Percentiles rank a stretch among this genome's conserved stretches.
Evolutionary conservation across 2,888 invertebrate genomes (phyloP).

Genomic region (Boloria euphrosyne): DNA sequence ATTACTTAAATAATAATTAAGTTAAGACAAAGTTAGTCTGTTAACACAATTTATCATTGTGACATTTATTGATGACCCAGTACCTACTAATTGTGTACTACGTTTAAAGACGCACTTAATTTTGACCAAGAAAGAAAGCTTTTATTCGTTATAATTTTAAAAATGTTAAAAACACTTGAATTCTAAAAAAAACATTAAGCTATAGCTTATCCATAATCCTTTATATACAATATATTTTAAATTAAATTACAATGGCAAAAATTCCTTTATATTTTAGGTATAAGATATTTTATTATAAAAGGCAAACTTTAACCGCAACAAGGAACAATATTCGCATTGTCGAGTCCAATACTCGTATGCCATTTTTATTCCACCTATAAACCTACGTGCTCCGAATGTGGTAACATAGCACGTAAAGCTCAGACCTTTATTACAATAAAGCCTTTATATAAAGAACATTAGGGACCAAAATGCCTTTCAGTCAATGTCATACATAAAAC

Average conservation of each 20-base stretch:
- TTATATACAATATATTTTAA: no score
- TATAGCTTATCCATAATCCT: no score
- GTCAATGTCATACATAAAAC: constrained; percentile 26
- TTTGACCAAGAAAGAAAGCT: no score
- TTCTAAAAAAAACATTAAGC: neutral
- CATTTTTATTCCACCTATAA: constrained; percentile 26
- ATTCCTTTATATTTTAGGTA: neutral
- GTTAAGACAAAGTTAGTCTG: constrained; percentile 10
- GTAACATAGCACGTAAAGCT: constrained; percentile 18
- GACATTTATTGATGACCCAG: constrained; percentile 34
- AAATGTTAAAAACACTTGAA: no score
- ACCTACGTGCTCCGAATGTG: constrained; percentile 31
- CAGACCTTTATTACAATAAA: constrained; percentile 22
- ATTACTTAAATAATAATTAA: neutral
- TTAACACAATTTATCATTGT: constrained; percentile 30
- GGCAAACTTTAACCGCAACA: constrained; percentile 8
- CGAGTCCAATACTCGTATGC: constrained; percentile 18
- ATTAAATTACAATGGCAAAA: neutral
- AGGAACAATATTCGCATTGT: constrained; percentile 19
- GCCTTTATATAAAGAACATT: constrained; percentile 24
- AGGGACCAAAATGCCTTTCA: constrained; percentile 17
- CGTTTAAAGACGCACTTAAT: constrained; percentile 30
- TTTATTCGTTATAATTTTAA: no score
- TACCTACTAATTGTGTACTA: constrained; percentile 29
- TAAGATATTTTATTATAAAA: constrained; percentile 7